Base-by-base conservation (phyloP, 2,113 vertebrate genomes). In the Aramus guarauna region DNA sequence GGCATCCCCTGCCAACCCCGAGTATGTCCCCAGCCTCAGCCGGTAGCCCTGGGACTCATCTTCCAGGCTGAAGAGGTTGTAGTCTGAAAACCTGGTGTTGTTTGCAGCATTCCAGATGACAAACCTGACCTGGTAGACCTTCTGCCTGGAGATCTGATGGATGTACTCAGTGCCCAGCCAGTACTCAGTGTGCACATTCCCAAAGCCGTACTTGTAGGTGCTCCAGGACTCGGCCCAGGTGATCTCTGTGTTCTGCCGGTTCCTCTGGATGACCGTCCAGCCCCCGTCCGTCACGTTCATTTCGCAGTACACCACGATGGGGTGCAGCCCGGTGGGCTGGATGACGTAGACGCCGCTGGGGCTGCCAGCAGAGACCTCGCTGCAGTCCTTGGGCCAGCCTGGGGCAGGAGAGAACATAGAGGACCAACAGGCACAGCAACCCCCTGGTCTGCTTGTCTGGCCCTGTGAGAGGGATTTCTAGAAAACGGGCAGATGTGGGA, bases 161-260 rank as follows among this genome's bases (percentile, higher is more conserved):
- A 96, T 68, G 56, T 83, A 72, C 56, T 72, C 80, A 0, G 80
- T 83, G 80, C 80, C 80, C 67, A 83, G 80, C 80, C 80, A 72
- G 68, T 95, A 92, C 11, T 95, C 85, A 3, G 29, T 81, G 32
- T n/a, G 56, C 58, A 95, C 52, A 24, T 96, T 84, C 45, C 95
- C 95, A 94, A 96, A 95, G 53, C 94, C 91, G 0, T 95, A 92
- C 56, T 96, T 95, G 41, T 96, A 96, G 27, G 94, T 95, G 80
- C 32, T 92, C 95, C 94, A 95, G 56, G 85, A 93, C 43, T 94
- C 95, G 0, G 18, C 77, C 95, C 95, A 96, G 43, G 85, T 83
- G 68, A 95, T 92, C 56, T 86, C 85, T 1, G 88, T 86, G 56
- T 32, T 56, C 26, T 66, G 53, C 32, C 2, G 34, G 56, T 92